These are phyloP conservation scores for Cyclina sinensis DNA, from an alignment of 1,140 invertebrate genomes.

Conservation along the genomic window DNA sequence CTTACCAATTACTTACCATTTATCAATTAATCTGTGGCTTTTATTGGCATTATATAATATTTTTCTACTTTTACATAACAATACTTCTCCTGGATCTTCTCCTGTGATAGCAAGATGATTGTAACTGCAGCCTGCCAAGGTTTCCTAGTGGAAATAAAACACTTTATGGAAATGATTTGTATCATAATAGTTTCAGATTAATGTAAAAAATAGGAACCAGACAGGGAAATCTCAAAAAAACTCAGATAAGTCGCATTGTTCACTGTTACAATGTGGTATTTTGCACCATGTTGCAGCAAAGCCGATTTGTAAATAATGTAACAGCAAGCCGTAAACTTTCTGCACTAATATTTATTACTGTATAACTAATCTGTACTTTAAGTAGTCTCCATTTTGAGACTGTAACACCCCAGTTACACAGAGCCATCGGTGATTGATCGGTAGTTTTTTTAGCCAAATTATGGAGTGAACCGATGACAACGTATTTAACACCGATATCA, in stretches of 20 bases:
- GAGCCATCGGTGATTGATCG: no score
- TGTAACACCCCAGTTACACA: no score
- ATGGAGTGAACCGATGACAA: no score
- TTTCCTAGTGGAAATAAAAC: not conserved
- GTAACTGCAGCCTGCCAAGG: not conserved
- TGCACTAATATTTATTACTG: no score
- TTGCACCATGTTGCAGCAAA: no score
- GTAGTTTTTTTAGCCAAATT: no score
- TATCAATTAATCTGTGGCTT: constrained; percentile 15
- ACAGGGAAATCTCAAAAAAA: not conserved
- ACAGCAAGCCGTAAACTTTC: no score
- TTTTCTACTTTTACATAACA: constrained; percentile 15
- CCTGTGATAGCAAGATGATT: not conserved
- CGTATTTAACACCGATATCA: no score
- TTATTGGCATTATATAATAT: constrained; percentile 39
- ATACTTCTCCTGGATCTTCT: not conserved
- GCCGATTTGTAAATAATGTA: no score
- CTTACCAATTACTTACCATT: constrained; percentile 10
- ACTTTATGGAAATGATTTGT: not conserved
- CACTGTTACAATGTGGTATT: no score
- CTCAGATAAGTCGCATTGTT: not conserved
- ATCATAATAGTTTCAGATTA: constrained; percentile 3
- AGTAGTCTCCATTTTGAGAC: no score
- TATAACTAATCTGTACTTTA: no score
- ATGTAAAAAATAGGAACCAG: not conserved